Percentiles rank a stretch among this genome's conserved stretches.
These are phyloP conservation scores for Eidolon dupreanum DNA, from an alignment of 2,797 vertebrate species.

Conservation along the genomic window DNA sequence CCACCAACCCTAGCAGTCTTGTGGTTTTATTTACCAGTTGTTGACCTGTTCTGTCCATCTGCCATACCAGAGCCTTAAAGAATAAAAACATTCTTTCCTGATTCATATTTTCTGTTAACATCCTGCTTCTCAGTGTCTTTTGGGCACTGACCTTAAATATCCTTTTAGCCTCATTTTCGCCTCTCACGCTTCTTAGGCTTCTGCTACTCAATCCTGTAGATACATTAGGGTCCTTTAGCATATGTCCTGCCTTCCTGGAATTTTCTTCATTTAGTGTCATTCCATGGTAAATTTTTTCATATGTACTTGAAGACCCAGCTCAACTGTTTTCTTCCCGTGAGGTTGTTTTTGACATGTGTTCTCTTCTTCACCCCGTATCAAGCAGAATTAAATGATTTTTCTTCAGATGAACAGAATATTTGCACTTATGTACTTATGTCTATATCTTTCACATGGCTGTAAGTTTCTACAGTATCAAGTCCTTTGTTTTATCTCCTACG, in stretches of 20 bases:
- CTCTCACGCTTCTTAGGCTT: background rate
- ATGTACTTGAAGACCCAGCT: background rate
- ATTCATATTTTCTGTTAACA: background rate
- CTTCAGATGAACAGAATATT: background rate
- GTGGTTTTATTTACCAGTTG: background rate
- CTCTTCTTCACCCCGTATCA: background rate
- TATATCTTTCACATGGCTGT: background rate
- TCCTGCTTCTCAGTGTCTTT: background rate
- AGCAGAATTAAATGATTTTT: background rate
- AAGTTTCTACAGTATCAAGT: background rate
- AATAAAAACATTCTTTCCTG: background rate
- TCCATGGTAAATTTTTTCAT: background rate
- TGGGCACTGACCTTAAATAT: background rate
- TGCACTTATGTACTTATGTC: background rate
- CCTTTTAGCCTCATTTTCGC: background rate
- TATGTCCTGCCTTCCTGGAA: background rate
- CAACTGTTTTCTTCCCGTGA: background rate
- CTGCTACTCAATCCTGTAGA: background rate
- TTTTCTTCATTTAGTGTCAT: background rate
- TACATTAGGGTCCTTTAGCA: background rate
- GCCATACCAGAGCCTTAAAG: background rate
- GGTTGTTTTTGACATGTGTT: background rate
- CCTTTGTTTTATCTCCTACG: background rate
- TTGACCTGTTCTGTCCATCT: background rate
- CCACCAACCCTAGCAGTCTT: background rate